Evolutionary conservation across 2,113 vertebrate species (phyloP).

Genomic region (Sander lucioperca): DNA sequence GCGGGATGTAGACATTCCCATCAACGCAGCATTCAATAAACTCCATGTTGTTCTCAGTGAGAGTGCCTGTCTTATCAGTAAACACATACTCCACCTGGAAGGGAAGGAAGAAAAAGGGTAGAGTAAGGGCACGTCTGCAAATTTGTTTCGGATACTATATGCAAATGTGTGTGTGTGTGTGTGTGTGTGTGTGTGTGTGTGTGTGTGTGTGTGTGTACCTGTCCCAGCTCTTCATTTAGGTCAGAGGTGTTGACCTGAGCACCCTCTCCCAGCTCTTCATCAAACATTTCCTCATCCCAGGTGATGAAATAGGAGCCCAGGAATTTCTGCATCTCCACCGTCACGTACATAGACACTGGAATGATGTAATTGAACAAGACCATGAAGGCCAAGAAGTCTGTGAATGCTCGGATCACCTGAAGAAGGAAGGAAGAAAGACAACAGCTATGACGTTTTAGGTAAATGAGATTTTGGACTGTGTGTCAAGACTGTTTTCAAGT

Average conservation of each 20-base stretch:
- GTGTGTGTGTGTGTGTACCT: conserved; percentile 82
- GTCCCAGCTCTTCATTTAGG: conserved; percentile 97
- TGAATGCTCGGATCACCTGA: conserved; percentile 88
- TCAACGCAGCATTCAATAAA: conserved; percentile 97
- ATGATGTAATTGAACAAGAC: conserved; percentile 99
- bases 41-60: conserved; percentile 99
- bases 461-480: not conserved
- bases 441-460: not conserved
- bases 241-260: conserved; percentile 98
- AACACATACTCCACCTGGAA: conserved; percentile 97
- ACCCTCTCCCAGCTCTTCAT: conserved; percentile 92
- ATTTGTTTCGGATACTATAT: not conserved
- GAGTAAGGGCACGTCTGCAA: not conserved
- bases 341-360: conserved; percentile 99
- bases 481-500: not conserved
- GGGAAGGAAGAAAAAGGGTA: not conserved
- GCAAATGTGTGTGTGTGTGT: not conserved
- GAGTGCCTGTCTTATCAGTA: conserved; percentile 97
- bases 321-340: conserved; percentile 99
- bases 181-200: not conserved
- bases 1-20: conserved; percentile 93
- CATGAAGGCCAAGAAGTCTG: conserved; percentile 99
- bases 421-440: not conserved
- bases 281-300: conserved; percentile 98
- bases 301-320: conserved; percentile 97